phyloP scores from a whole-genome alignment of 2,797 vertebrate genomes.

The Telmatherina bonti region DNA sequence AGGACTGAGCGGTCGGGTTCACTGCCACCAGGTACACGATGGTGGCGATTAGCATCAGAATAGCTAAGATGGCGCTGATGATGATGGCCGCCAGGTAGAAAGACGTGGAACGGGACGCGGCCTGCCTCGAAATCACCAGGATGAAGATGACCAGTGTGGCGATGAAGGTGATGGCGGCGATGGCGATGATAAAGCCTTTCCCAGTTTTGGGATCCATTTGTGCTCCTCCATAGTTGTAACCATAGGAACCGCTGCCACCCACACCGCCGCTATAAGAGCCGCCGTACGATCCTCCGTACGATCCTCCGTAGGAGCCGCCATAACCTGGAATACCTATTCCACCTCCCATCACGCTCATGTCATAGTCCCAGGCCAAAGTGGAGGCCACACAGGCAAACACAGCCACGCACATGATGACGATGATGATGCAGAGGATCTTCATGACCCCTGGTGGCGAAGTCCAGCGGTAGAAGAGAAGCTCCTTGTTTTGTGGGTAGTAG shows the following conservation, averaged over 20 bases:
- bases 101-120: slow-evolving; percentile 76
- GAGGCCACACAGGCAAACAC: slow-evolving; percentile 92
- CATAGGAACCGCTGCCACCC: slow-evolving; percentile 23
- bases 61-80: slow-evolving; percentile 83
- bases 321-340: slow-evolving; percentile 70
- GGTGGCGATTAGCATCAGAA: slow-evolving; percentile 89
- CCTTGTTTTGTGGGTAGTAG: slow-evolving; percentile 85
- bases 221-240: slow-evolving; percentile 47
- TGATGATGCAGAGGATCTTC: slow-evolving; percentile 89
- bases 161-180: slow-evolving; percentile 88
- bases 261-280: not conserved
- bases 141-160: slow-evolving; percentile 87
- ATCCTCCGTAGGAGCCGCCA: slow-evolving; percentile 24
- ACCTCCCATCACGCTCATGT: slow-evolving; percentile 78
- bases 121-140: slow-evolving; percentile 85
- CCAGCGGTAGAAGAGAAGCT: slow-evolving; percentile 90
- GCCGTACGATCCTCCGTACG: slow-evolving; percentile 16
- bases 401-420: slow-evolving; percentile 90
- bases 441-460: slow-evolving; percentile 91
- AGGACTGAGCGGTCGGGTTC: slow-evolving; percentile 89
- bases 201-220: slow-evolving; percentile 85
- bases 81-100: slow-evolving; percentile 89
- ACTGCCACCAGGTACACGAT: slow-evolving; percentile 91
- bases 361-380: slow-evolving; percentile 90
- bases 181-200: slow-evolving; percentile 90